These are phyloP conservation scores for Typhlichthys subterraneus DNA, from an alignment of 2,797 vertebrate genomes.

Conservation along the genomic window DNA sequence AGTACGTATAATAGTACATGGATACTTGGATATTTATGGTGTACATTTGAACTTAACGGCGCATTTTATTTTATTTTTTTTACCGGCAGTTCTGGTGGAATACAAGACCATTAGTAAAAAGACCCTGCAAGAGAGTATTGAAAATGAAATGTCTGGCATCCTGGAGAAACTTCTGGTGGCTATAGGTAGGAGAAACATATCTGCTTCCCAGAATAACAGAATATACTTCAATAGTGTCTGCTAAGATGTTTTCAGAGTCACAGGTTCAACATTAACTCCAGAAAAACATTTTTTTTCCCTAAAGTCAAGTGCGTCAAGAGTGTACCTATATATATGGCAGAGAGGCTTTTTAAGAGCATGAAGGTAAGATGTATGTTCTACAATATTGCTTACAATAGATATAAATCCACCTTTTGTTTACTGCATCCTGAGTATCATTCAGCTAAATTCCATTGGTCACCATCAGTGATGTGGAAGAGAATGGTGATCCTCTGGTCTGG, in stretches of 20 bases:
- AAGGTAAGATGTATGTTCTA: constrained; percentile 73
- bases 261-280: neutral
- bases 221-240: neutral
- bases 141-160: constrained; percentile 84
- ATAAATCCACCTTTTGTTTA: constrained; percentile 36
- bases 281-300: neutral
- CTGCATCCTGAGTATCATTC: constrained; percentile 9
- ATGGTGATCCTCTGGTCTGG: constrained; percentile 46
- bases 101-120: constrained; percentile 86
- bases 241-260: neutral
- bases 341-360: constrained; percentile 79
- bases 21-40: too few relatives aligned
- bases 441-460: constrained; percentile 15
- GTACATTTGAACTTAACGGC: too few relatives aligned
- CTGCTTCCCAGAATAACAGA: too few relatives aligned
- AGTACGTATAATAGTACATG: too few relatives aligned
- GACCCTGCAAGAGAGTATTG: constrained; percentile 86
- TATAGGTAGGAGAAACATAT: constrained; percentile 74
- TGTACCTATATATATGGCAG: constrained; percentile 83
- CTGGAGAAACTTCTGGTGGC: constrained; percentile 84
- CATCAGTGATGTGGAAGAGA: constrained; percentile 47
- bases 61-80: neutral
- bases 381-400: neutral
- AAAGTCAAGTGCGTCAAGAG: constrained; percentile 85
- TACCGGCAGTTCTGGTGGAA: constrained; percentile 81